phyloP scores from a whole-genome alignment of 2,888 invertebrate species.

The Camptogramma bilineatum region DNA sequence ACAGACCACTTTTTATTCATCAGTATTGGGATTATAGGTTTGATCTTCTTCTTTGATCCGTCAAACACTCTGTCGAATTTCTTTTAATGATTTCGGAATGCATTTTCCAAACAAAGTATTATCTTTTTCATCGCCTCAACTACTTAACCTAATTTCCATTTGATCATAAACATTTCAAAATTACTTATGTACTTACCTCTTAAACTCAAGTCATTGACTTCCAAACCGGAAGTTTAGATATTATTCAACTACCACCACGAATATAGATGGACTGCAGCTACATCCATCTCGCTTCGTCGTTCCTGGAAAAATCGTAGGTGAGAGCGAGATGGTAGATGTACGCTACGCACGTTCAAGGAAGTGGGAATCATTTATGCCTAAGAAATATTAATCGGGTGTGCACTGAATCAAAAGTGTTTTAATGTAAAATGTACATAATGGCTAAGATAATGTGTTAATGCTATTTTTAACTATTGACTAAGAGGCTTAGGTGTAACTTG shows the following conservation, averaged over 20 bases:
- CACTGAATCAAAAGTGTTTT: conserved; percentile 49
- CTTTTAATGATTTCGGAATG: conserved; percentile 16
- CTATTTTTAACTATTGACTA: conserved; percentile 19
- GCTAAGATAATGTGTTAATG: conserved; percentile 35
- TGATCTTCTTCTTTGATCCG: conserved; percentile 28
- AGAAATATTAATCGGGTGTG: conserved; percentile 78
- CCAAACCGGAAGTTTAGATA: conserved; percentile 78
- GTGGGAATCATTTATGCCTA: conserved; percentile 75
- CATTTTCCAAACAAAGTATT: conserved; percentile 24
- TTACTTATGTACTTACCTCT: conserved; percentile 34
- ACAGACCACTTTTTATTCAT: neutral
- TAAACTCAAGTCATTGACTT: conserved; percentile 67
- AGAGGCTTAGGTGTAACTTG: conserved; percentile 3
- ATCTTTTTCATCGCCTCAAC: conserved; percentile 26
- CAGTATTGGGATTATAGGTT: neutral
- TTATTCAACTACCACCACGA: conserved; percentile 81
- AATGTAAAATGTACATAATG: conserved; percentile 48
- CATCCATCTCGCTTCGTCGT: conserved; percentile 55
- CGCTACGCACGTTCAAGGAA: conserved; percentile 82
- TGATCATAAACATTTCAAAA: conserved; percentile 38
- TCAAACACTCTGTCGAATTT: conserved; percentile 7
- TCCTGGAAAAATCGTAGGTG: conserved; percentile 33
- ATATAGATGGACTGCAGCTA: conserved; percentile 77
- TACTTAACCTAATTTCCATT: conserved; percentile 33
- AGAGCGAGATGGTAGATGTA: conserved; percentile 62